Evolutionary conservation across 2,888 invertebrate species (phyloP), one percentile per base, ranked within the genome.

Genomic region (Metopia argyrocephala): DNA sequence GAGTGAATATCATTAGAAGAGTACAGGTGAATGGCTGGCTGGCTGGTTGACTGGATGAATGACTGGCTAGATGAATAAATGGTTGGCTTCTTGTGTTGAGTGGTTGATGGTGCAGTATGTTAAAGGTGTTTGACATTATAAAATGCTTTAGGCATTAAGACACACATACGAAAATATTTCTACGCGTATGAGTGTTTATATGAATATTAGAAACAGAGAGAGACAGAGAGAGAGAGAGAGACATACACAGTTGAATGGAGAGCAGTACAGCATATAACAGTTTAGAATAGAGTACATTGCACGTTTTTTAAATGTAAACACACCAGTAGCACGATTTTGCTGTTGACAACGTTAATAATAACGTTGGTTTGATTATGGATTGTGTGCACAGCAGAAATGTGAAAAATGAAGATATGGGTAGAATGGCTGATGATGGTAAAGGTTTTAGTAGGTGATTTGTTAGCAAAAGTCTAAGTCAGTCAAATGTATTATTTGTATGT

Each of bases 81-180:
- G 15, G 15, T 45, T 23, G 12, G 9, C 54, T 46, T 76, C 52
- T 71, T 57, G 5, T 65, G 46, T 71, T 66, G 66, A 75, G 75
- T 65, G 54, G 59, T 79, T 75, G 69, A 20, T 75, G 64, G 57
- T 81, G 76, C 73, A 76, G 69, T 76, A 62, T 81, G 69, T 78
- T 82, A 83, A 83, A 84, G 83, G 84, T 84, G 84, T 84, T 84
- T 84, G 84, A 84, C 84, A 82, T 79, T 83, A 82, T 79, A 76
- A 82, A 82, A 83, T 79, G 81, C 82, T 79, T 66, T 69, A 65
- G 56, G 83, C 78, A 56, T 68, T 73, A n/a, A 62, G 1, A 6
- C 45, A 65, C 2, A 45, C 12, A 28, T 20, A 54, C 18, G 28
- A 7, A 38, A 15, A 52, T 15, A 18, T 20, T n/a, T 12, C 28